Percentiles rank a stretch among this genome's conserved stretches.
phyloP scores from a whole-genome alignment of 1,140 invertebrate species.

The Lepidurus apus region DNA sequence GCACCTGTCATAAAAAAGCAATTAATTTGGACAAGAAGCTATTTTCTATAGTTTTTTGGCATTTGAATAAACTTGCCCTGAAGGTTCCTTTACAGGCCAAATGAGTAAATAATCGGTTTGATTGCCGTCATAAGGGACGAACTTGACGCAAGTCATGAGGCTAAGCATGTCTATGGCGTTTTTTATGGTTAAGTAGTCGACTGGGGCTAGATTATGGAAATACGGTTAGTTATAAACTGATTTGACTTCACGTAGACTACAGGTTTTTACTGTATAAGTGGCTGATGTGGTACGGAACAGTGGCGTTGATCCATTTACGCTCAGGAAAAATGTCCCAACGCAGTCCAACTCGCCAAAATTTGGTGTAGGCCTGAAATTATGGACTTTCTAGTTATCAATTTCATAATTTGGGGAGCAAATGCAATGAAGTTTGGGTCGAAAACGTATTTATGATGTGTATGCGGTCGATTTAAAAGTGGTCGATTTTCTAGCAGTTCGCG shows the following conservation, averaged over 20 bases:
- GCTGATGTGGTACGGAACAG: constrained; percentile 56
- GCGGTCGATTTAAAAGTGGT: constrained; percentile 24
- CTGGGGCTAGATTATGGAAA: constrained; percentile 45
- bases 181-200: constrained; percentile 54
- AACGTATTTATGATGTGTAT: constrained; percentile 25
- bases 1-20: constrained; percentile 48
- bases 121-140: constrained; percentile 57
- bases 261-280: constrained; percentile 52
- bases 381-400: neutral
- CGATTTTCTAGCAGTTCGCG: neutral
- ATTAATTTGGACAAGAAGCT: neutral
- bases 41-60: neutral
- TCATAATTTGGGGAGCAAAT: constrained; percentile 23
- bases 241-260: neutral
- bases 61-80: constrained; percentile 43
- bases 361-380: constrained; percentile 38
- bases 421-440: constrained; percentile 29
- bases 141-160: constrained; percentile 58
- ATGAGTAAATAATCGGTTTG: constrained; percentile 55
- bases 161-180: constrained; percentile 55
- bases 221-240: neutral
- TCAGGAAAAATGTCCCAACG: constrained; percentile 61
- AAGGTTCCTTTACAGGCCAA: constrained; percentile 59
- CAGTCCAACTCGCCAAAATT: constrained; percentile 55
- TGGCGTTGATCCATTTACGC: constrained; percentile 54